These are phyloP conservation scores for Galeopterus variegatus DNA, from an alignment of 2,113 vertebrate species.

Conservation along the genomic window DNA sequence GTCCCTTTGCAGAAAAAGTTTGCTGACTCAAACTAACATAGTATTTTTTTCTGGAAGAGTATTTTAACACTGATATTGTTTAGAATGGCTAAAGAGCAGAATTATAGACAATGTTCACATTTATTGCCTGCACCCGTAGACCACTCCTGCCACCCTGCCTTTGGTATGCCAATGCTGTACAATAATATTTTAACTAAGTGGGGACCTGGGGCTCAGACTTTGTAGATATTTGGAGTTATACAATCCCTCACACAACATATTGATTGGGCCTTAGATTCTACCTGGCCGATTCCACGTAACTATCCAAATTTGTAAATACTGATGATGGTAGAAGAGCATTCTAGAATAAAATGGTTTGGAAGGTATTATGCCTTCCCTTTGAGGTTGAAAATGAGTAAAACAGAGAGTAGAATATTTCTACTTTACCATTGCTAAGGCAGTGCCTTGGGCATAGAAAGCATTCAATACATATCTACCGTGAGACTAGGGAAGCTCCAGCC, in stretches of 20 bases:
- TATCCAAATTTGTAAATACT: neutral
- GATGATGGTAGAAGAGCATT: neutral
- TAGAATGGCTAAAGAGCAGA: neutral
- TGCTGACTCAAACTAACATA: neutral
- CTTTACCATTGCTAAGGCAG: neutral
- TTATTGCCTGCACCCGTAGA: neutral
- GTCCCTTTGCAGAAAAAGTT: neutral
- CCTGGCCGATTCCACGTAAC: neutral
- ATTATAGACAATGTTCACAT: neutral
- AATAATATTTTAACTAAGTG: neutral
- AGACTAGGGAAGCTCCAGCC: neutral
- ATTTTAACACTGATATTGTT: constrained; percentile 37
- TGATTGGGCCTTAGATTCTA: neutral
- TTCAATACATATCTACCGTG: neutral
- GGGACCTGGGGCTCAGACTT: neutral
- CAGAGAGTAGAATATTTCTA: neutral
- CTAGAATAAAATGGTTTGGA: neutral
- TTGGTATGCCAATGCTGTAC: neutral
- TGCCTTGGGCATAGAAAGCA: neutral
- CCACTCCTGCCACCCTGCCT: no score
- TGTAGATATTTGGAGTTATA: neutral
- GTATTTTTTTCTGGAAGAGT: neutral
- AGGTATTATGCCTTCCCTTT: neutral
- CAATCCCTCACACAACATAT: neutral
- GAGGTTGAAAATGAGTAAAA: constrained; percentile 17